These are phyloP conservation scores for Atta texana DNA, from an alignment of 1,140 invertebrate genomes.

Conservation along the genomic window DNA sequence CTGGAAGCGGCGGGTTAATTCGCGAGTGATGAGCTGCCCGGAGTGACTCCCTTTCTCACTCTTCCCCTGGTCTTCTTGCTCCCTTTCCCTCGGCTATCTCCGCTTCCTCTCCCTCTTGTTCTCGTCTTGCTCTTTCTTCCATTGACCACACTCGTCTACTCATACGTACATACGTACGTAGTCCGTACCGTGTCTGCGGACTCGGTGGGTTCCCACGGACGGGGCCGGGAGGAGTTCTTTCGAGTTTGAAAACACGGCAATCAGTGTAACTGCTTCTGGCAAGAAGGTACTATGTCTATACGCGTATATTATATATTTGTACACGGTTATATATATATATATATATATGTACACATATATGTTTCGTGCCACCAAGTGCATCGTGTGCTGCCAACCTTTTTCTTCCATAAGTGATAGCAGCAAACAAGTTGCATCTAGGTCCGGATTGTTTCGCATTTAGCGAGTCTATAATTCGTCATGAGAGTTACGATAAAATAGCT, in stretches of 20 bases:
- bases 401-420: slow-evolving; percentile 27
- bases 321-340: slow-evolving; percentile 48
- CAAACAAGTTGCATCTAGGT: slow-evolving; percentile 17
- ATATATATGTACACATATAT: slow-evolving; percentile 56
- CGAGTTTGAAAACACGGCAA: slow-evolving; percentile 84
- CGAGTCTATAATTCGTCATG: slow-evolving; percentile 11
- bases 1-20: slow-evolving; percentile 77
- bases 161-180: slow-evolving; percentile 44
- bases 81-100: slow-evolving; percentile 22
- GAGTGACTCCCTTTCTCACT: slow-evolving; percentile 68
- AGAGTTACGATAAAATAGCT: slow-evolving; percentile 20
- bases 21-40: slow-evolving; percentile 75
- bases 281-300: slow-evolving; percentile 75
- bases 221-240: slow-evolving; percentile 81
- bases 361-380: slow-evolving; percentile 67
- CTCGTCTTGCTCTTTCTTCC: slow-evolving; percentile 55
- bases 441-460: slow-evolving; percentile 10
- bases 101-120: slow-evolving; percentile 51
- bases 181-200: slow-evolving; percentile 77
- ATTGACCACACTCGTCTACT: slow-evolving; percentile 63
- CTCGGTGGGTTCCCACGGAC: slow-evolving; percentile 82
- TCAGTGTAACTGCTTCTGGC: slow-evolving; percentile 84
- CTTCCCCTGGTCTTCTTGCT: slow-evolving; percentile 40
- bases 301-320: slow-evolving; percentile 46
- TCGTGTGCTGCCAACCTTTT: slow-evolving; percentile 29